These are phyloP conservation scores for Ophthalmolycus amberensis DNA, from an alignment of 2,113 vertebrate species.

Conservation along the genomic window DNA sequence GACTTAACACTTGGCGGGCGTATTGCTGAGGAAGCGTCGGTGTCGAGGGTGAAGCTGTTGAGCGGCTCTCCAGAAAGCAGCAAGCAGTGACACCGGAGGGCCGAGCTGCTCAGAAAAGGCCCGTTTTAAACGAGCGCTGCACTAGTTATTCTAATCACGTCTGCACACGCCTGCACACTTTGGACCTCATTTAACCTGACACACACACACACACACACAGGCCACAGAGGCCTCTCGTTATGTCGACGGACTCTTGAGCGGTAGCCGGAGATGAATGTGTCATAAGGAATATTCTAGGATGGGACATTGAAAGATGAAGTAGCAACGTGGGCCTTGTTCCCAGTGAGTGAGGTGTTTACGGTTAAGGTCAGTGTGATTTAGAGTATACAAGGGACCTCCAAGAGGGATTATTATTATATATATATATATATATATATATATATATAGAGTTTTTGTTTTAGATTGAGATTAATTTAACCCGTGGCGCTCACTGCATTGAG, in stretches of 20 bases:
- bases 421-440: too few relatives aligned
- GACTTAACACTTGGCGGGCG: too few relatives aligned
- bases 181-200: background rate
- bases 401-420: constrained; percentile 7
- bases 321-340: constrained; percentile 20
- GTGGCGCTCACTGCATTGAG: too few relatives aligned
- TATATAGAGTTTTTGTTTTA: too few relatives aligned
- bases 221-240: constrained; percentile 33
- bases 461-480: too few relatives aligned
- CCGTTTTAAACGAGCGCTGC: too few relatives aligned
- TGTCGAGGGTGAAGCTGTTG: too few relatives aligned
- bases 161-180: background rate
- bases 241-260: constrained; percentile 32
- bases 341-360: constrained; percentile 19
- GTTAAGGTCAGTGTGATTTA: constrained; percentile 45
- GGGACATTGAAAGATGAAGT: constrained; percentile 24
- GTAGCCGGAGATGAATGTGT: constrained; percentile 52
- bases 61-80: too few relatives aligned
- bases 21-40: too few relatives aligned
- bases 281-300: constrained; percentile 32
- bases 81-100: too few relatives aligned
- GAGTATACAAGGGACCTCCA: background rate
- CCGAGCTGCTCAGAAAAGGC: too few relatives aligned
- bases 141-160: background rate
- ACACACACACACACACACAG: background rate